Conservation (phyloP, 2,113 vertebrate genomes). For the Terrapene triunguis region DNA sequence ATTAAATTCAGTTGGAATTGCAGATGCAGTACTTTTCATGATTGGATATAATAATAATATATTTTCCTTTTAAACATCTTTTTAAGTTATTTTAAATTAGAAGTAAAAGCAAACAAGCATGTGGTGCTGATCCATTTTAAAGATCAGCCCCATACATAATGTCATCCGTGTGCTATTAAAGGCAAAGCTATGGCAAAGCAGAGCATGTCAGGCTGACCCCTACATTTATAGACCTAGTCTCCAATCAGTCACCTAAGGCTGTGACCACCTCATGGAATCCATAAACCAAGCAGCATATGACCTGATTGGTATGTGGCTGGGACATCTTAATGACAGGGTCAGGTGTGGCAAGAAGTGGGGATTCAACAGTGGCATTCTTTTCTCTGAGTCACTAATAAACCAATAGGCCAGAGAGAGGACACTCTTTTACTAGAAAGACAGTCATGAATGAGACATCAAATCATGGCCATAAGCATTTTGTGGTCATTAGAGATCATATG, state of each 20-base stretch:
- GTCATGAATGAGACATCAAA: background rate
- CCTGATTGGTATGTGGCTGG: background rate
- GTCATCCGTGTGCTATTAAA: constrained; percentile 31
- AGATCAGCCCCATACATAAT: background rate
- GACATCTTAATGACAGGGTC: background rate
- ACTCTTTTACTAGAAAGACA: background rate
- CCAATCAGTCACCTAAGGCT: rapidly evolving
- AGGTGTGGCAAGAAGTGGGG: rapidly evolving
- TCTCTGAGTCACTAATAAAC: background rate
- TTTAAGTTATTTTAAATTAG: background rate
- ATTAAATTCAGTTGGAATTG: background rate
- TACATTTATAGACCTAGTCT: background rate
- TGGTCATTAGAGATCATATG: background rate
- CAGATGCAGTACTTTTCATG: background rate
- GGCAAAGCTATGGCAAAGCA: background rate
- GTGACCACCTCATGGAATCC: background rate
- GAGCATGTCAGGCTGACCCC: background rate
- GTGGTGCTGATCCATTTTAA: background rate
- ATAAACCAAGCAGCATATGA: background rate
- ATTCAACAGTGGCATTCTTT: background rate
- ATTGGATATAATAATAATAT: background rate
- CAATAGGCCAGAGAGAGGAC: background rate
- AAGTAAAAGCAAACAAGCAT: background rate
- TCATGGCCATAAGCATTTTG: background rate
- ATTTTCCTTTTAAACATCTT: background rate